A percentile compares a stretch with the other conserved stretches of the same genome.
Conservation (phyloP, 1,140 invertebrate species). For the Cydia pomonella region DNA sequence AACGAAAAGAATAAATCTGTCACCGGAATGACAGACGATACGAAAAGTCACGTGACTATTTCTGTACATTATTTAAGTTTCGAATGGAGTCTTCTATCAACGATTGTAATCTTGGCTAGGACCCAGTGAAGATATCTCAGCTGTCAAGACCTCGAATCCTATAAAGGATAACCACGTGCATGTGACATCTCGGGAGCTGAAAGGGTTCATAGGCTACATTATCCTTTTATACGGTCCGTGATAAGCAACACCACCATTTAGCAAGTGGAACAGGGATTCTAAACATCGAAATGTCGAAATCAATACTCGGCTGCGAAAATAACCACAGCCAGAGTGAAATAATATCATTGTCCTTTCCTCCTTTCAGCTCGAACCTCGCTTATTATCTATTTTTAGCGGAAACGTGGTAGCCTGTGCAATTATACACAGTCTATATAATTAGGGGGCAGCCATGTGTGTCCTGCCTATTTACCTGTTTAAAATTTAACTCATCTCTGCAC, state of each 20-base stretch:
- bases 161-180: background rate
- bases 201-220: too few relatives aligned
- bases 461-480: conserved; percentile 10
- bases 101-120: too few relatives aligned
- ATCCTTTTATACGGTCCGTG: too few relatives aligned
- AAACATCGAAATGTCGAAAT: background rate
- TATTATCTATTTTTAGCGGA: conserved; percentile 23
- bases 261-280: background rate
- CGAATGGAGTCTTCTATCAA: too few relatives aligned
- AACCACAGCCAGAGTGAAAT: background rate
- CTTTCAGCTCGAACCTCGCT: background rate
- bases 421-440: conserved; percentile 20
- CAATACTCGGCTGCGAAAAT: background rate
- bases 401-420: conserved; percentile 5
- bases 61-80: too few relatives aligned
- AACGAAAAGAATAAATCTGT: too few relatives aligned
- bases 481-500: background rate
- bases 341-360: background rate
- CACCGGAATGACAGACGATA: too few relatives aligned
- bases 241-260: background rate
- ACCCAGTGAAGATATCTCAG: background rate
- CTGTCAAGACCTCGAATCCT: background rate
- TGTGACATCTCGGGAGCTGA: too few relatives aligned
- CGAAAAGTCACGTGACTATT: too few relatives aligned
- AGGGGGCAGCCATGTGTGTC: conserved; percentile 17